Percentiles rank a stretch among this genome's conserved stretches.
Evolutionary conservation across 2,888 invertebrate species (phyloP).

Genomic region (Chrysolina americana): DNA sequence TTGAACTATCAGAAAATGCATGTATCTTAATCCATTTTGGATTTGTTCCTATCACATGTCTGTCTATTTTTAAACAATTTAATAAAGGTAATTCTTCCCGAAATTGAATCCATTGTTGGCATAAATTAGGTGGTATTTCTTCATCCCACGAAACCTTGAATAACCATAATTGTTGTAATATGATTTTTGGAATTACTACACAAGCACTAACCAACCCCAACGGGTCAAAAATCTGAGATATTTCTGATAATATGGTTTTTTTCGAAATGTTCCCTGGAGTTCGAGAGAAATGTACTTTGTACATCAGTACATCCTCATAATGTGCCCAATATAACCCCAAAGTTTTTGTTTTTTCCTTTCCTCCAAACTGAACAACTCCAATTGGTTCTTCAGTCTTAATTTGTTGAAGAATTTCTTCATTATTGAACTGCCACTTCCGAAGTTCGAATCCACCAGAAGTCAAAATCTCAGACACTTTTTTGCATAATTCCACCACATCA

Average conservation of each 20-base stretch:
- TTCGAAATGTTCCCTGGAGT: neutral
- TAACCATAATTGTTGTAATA: slow-evolving; percentile 45
- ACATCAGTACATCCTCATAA: neutral
- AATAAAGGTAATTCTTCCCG: slow-evolving; percentile 25
- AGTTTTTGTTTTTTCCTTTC: slow-evolving; percentile 8
- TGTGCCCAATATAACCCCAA: neutral
- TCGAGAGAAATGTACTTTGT: neutral
- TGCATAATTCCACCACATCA: neutral
- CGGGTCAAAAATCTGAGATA: slow-evolving; percentile 36
- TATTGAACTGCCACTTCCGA: slow-evolving; percentile 17
- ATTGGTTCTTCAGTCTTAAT: no score
- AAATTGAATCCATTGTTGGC: slow-evolving; percentile 22
- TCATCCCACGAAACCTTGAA: slow-evolving; percentile 46
- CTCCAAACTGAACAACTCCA: slow-evolving; percentile 8
- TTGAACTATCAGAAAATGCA: slow-evolving; percentile 32
- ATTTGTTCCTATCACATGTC: slow-evolving; percentile 19
- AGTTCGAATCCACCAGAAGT: neutral
- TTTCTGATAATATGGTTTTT: slow-evolving; percentile 9
- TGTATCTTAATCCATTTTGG: slow-evolving; percentile 28
- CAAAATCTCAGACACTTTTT: neutral
- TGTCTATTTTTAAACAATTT: slow-evolving; percentile 14
- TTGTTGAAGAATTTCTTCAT: neutral
- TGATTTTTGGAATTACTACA: slow-evolving; percentile 41
- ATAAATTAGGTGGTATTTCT: slow-evolving; percentile 29
- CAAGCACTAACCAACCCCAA: slow-evolving; percentile 42